Base-by-base conservation (phyloP, 2,797 vertebrate species). In the Cryptoprocta ferox region DNA sequence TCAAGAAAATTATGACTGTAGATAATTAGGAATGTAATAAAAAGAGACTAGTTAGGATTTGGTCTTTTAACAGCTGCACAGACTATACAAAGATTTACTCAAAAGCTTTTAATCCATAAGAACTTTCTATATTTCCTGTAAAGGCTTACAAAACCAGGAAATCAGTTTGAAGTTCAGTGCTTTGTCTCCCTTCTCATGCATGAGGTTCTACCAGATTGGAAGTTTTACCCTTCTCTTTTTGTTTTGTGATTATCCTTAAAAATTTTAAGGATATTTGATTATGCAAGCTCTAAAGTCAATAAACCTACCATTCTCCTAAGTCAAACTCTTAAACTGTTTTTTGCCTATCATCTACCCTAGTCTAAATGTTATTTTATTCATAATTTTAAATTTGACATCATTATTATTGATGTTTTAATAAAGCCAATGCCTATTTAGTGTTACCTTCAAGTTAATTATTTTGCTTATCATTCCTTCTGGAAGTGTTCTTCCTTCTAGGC, bases 11-110 rank as follows among this genome's bases (percentile, higher is more conserved):
- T 97, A 97, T 97, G 97, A 97, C 53, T 97, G 98, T 89, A 98
- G 95, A 94, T 98, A 98, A 98, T 98, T 97, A 98, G 94, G 95
- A 96, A 98, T 95, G 96, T 97, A 96, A 95, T 97, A 98, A 82
- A 97, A 95, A 97, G 89, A 97, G 97, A 97, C 85, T 95, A 95
- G 96, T 97, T 96, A 97, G 93, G 93, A 98, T 98, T 97, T 96
- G 59, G 96, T 96, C 95, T 98, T 97, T 97, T 97, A 95, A 99
- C 94, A 95, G 30, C 42, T 92, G 37, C 35, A 63, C 24, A 96
- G 86, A 92, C 84, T 95, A 48, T 39, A 80, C 92, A 93, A 95
- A 97, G 81, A 96, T 98, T 98, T 97, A 98, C 86, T 97, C 95
- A 93, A 96, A 96, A 95, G 32, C 14, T 95, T 92, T 93, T 92